Evolutionary conservation across 2,113 vertebrate genomes (phyloP).

Genomic region (Chaetops frenatus): DNA sequence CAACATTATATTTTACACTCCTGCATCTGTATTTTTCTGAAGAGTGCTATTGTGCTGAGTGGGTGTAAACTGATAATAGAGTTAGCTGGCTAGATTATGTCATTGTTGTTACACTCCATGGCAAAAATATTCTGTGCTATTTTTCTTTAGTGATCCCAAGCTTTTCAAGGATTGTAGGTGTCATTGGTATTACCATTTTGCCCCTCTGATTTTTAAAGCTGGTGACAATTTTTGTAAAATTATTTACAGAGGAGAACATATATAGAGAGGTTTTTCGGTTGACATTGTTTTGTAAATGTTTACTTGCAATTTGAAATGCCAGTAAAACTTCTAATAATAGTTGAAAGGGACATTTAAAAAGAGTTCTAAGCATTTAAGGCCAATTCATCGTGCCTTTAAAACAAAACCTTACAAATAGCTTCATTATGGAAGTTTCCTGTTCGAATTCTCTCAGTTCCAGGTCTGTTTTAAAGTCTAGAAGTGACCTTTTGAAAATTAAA

Average conservation of each 20-base stretch:
- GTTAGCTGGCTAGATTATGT: neutral
- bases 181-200: neutral
- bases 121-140: neutral
- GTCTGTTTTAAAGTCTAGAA: neutral
- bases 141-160: neutral
- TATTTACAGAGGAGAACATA: neutral
- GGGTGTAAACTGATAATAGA: neutral
- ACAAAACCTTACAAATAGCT: neutral
- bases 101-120: neutral
- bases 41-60: neutral
- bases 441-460: neutral
- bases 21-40: slow-evolving; percentile 28
- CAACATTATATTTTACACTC: neutral
- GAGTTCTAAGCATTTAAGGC: neutral
- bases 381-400: neutral
- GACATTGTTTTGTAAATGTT: neutral
- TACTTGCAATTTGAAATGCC: neutral
- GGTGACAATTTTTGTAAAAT: neutral
- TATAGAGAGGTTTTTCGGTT: neutral
- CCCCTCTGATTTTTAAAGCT: neutral
- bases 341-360: neutral
- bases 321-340: neutral
- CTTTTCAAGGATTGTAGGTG: neutral
- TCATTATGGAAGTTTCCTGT: neutral
- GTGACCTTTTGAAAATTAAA: neutral